Base-by-base conservation (phyloP, 2,888 invertebrate genomes). In the Sisyra nigra region DNA sequence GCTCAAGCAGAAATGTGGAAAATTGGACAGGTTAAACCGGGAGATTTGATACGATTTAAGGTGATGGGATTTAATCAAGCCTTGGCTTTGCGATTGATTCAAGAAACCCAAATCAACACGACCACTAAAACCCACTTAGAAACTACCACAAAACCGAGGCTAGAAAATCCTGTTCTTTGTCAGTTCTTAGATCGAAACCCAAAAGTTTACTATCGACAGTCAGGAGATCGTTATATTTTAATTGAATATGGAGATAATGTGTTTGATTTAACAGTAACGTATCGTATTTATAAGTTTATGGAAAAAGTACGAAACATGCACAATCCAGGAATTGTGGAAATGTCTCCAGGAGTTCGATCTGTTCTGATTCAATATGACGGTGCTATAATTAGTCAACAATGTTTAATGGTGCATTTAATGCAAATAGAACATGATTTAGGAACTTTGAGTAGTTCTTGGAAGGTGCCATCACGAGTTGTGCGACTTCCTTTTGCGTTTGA, bases 1-100 rank as follows among this genome's bases (percentile, higher is more conserved):
- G 37, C 19, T 19, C 18, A 37, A 19, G 37, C 37, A 5, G 37
- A 37, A 18, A 37, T 37, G 37, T 37, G 37, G 37, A 37, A 37
- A 37, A 19, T 37, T 37, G 37, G 37, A 14, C 37, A 37, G 18
- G 37, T 37, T 2, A 37, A 37, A 19, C 37, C 37, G 18, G 37
- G 37, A 17, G 37, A 37, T 37, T 18, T 19, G 11, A 37, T 37
- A 18, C 2, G 37, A 18, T 37, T 37, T 19, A 17, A 19, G 9
- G n/a, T 37, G 4, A 37, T 37, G 9, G 18, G 18, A 18, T 37
- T 15, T 19, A 19, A 37, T 8, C 37, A 17, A 9, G 37, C 37
- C 2, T n/a, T 37, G 6, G 6, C 11, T 2, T 37, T 37, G 18
- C 17, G 37, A 10, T 18, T 10, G 19, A 17, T 18, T 18, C 37